Conservation (phyloP, 2,113 vertebrate genomes). For the Menidia beryllina region DNA sequence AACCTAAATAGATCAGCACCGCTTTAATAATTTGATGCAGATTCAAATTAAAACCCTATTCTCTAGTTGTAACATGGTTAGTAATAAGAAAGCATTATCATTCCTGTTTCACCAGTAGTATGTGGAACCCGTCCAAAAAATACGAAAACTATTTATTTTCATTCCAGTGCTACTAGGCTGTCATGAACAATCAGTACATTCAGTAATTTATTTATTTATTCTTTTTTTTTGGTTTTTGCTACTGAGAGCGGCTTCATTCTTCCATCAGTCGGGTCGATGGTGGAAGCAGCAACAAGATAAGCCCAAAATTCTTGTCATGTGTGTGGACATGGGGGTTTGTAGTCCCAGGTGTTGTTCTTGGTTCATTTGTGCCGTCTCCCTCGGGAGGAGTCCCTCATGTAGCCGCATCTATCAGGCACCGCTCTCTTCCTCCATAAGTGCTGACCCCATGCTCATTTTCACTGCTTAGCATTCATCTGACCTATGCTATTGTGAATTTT, state of each 20-base stretch:
- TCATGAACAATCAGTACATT: neutral
- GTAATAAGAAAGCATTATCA: no score
- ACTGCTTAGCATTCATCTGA: slow-evolving; percentile 61
- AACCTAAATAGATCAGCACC: no score
- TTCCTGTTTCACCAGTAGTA: no score
- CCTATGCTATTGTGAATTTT: slow-evolving; percentile 35
- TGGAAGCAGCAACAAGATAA: slow-evolving; percentile 15
- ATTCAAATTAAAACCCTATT: no score
- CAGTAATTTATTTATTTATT: neutral
- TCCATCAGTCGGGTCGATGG: slow-evolving; percentile 38
- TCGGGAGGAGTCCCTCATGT: slow-evolving; percentile 56
- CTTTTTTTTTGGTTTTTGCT: neutral
- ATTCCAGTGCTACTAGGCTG: neutral
- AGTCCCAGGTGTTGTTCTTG: slow-evolving; percentile 65
- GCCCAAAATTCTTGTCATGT: neutral
- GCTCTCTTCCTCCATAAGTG: slow-evolving; percentile 38
- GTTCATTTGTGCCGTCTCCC: slow-evolving; percentile 63
- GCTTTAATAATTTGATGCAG: no score
- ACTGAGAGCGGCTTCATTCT: slow-evolving; percentile 7
- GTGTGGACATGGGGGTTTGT: no score
- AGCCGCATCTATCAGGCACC: slow-evolving; percentile 46
- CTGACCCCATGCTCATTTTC: slow-evolving; percentile 49
- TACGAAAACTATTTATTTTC: neutral
- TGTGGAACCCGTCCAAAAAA: neutral
- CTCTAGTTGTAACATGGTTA: no score